Conservation (phyloP, 2,888 invertebrate genomes). For the Chouioia cunea region DNA sequence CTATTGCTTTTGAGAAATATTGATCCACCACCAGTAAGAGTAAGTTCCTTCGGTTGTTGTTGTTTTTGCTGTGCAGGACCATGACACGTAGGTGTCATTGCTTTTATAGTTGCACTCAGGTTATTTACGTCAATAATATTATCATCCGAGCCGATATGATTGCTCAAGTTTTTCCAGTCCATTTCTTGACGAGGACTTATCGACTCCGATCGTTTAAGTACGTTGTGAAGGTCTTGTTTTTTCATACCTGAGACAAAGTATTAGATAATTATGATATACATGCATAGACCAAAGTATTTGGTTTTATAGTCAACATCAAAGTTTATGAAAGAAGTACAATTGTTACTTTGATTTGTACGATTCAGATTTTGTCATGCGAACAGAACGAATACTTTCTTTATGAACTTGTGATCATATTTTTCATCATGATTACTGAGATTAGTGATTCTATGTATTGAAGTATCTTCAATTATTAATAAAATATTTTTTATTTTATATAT, state of each 20-base stretch:
- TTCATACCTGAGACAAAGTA: constrained; percentile 13
- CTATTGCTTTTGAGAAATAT: constrained; percentile 74
- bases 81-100: constrained; percentile 45
- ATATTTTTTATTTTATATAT: no score
- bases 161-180: constrained; percentile 68
- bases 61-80: constrained; percentile 57
- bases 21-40: constrained; percentile 72
- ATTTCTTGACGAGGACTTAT: constrained; percentile 71
- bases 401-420: no score
- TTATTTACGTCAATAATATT: constrained; percentile 66
- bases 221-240: constrained; percentile 63
- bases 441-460: no score
- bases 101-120: constrained; percentile 53
- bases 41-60: constrained; percentile 66
- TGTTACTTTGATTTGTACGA: no score
- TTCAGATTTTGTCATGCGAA: no score
- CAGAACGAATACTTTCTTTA: no score
- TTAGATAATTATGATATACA: no score
- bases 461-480: no score
- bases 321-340: no score
- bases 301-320: no score
- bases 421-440: no score
- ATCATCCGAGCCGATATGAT: constrained; percentile 61
- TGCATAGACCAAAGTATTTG: no score
- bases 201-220: constrained; percentile 69